Evolutionary conservation across 2,888 invertebrate genomes (phyloP), one percentile per base, ranked within the genome.

Genomic region (Drosophila planitibia): DNA sequence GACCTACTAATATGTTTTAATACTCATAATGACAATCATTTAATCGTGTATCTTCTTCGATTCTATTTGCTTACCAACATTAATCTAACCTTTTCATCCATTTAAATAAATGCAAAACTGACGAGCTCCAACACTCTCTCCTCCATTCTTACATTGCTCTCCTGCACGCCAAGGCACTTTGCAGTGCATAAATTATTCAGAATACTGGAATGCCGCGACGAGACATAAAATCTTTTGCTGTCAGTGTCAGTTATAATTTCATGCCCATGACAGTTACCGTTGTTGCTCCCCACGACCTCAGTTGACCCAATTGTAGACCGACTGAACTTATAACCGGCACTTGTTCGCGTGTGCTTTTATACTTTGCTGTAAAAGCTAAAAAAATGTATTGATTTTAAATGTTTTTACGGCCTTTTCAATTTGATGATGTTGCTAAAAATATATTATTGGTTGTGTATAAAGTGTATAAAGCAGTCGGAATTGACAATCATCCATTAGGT

Each of bases 161-260:
- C 35, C 60, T 55, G 64, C 81, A 76, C 69, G 77, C 69, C 59
- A 81, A 81, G 69, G 72, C 87, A 86, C 76, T 89, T 90, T 86
- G 77, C 70, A 81, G 69, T 79, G 77, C 77, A 90, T 89, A 84
- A 89, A 90, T 89, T 86, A 89, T 89, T 86, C 89, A 89, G 74
- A 76, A 76, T 62, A 59, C 74, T 76, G 74, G 76, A 79, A 82
- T 82, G 82, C 79, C 82, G 82, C 73, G 70, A 68, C 66, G 86
- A 76, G 82, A 78, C 75, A 73, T 73, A 76, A 76, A 67, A 77
- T 76, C 77, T 84, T 75, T 71, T 59, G 76, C 74, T 88, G 89
- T 86, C 89, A 83, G 69, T 75, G 74, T 82, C 83, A 80, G 75
- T 85, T 85, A 81, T 90, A 78, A 78, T 88, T 79, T 73, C 63